Conservation (phyloP, 2,113 vertebrate species). For the Spea multiplicata region DNA sequence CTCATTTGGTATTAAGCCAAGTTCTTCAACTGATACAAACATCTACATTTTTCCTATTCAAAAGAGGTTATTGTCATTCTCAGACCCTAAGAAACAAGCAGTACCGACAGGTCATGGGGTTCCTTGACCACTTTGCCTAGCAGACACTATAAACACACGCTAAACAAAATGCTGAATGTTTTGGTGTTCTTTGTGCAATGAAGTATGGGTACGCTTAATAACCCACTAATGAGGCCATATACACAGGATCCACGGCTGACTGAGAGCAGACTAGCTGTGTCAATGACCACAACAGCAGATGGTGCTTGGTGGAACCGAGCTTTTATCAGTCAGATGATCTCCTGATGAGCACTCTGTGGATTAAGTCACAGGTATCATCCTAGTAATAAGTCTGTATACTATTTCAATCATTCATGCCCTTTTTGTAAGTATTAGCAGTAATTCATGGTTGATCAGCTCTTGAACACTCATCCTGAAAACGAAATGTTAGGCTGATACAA, state of each 20-base stretch:
- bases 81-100: not conserved
- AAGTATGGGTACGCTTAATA: constrained; percentile 12
- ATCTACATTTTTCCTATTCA: not conserved
- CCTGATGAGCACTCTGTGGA: constrained; percentile 23
- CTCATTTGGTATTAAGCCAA: not conserved
- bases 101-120: not conserved
- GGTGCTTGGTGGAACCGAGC: constrained; percentile 4
- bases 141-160: not conserved
- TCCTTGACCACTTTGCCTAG: not conserved
- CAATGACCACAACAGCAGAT: constrained; percentile 41
- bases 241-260: constrained; percentile 22
- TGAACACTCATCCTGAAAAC: too few relatives aligned
- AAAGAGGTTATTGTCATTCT: too few relatives aligned
- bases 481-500: too few relatives aligned
- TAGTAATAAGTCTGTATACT: constrained; percentile 2
- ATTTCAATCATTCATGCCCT: not conserved
- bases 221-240: constrained; percentile 37
- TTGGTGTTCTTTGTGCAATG: not conserved
- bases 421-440: not conserved
- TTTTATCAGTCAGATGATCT: constrained; percentile 38
- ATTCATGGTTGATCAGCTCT: too few relatives aligned
- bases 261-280: constrained; percentile 22
- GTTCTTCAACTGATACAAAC: not conserved
- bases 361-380: constrained; percentile 15
- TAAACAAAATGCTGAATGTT: constrained; percentile 20